Base-by-base conservation (phyloP, 1,140 invertebrate species). In the Papilio xuthus region DNA sequence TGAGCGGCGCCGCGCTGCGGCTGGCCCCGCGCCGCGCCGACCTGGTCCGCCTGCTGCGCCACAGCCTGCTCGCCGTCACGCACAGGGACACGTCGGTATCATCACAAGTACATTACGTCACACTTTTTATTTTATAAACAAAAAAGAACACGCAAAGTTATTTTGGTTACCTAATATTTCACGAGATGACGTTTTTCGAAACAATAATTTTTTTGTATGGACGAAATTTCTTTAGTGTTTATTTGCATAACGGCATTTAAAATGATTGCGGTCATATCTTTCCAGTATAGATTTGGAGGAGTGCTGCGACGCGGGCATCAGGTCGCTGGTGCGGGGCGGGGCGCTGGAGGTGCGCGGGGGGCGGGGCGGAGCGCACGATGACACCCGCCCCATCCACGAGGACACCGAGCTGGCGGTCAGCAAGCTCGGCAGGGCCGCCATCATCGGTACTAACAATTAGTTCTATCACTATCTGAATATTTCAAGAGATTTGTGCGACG, bases 391-490 rank as follows among this genome's bases (percentile, higher is more conserved):
- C 28, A 73, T 90, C 76, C 83, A 94, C 42, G 95, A 94, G 8
- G 88, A 94, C 3, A 74, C 42, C n/a, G 67, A 80, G 69, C 92
- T 97, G 26, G 91, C 95, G 76, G 94, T 97, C 23, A 97, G 96
- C 82, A 94, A 94, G 81, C 94, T 98, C 20, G 98, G 97, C 42
- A 95, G 93, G 86, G 97, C 98, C 23, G 96, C 97, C 44, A 96
- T 98, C 84, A 98, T 97, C 96, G 97, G 97, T 96, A 91, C 50
- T 47, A 37, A 18, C 44, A 60, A 15, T 77, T 47, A 63, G n/a
- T 15, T 47, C 44, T 13, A 10, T 0, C 42, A 44, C 42, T 44
- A 44, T 44, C 12, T 44, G 8, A 44, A 44, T 12, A 44, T 12
- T 44, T 10, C 12, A 10, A 12, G 8, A 12, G 8, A 44, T 12